phyloP scores from a whole-genome alignment of 2,797 vertebrate species.

The Alexandromys oeconomus region DNA sequence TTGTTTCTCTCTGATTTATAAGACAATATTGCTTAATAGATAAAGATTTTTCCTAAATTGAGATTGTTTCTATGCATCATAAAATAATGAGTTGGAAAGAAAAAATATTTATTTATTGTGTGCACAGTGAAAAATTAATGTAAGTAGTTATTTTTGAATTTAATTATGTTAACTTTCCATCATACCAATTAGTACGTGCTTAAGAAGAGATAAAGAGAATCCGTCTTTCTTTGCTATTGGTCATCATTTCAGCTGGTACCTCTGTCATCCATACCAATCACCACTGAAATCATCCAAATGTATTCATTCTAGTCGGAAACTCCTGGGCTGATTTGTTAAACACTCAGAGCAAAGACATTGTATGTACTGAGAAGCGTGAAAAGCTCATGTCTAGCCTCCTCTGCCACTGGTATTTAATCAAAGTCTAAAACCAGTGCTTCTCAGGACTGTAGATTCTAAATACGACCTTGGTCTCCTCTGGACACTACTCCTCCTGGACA shows the following conservation, averaged over 20 bases:
- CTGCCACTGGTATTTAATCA: too few relatives aligned
- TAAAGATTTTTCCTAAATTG: neutral
- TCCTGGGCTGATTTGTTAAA: neutral
- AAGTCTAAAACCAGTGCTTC: neutral
- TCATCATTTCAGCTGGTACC: neutral
- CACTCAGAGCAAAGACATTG: neutral
- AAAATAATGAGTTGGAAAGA: neutral
- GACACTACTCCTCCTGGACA: too few relatives aligned
- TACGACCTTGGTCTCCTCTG: neutral
- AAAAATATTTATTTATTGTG: neutral
- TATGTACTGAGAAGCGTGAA: neutral
- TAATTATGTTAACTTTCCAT: neutral
- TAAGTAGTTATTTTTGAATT: neutral
- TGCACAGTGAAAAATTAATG: neutral
- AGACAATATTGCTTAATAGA: neutral
- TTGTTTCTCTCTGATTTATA: neutral
- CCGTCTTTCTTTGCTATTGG: neutral
- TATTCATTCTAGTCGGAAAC: neutral
- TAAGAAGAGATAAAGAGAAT: neutral
- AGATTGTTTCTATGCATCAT: neutral
- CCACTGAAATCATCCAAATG: neutral
- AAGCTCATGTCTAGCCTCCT: too few relatives aligned
- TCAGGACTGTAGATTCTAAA: neutral
- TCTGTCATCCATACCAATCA: neutral
- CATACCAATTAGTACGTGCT: neutral